Conservation (phyloP, 2,113 vertebrate genomes). For the Lutjanus erythropterus region DNA sequence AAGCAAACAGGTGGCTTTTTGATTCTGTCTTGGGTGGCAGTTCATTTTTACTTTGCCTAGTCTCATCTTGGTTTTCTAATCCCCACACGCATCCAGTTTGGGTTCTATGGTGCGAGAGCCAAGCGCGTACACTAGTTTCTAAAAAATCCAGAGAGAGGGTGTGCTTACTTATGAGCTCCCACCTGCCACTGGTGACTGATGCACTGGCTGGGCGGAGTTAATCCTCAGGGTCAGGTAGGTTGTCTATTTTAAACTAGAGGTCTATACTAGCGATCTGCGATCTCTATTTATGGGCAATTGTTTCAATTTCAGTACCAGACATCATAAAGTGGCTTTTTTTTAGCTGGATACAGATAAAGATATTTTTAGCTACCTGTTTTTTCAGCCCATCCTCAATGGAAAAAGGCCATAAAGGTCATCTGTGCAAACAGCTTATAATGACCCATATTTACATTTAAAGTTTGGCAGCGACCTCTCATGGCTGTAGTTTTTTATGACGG, state of each 20-base stretch:
- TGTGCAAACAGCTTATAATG: too few relatives aligned
- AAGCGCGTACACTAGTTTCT: slow-evolving; percentile 13
- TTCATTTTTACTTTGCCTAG: slow-evolving; percentile 11
- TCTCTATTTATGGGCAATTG: too few relatives aligned
- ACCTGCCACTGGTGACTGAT: slow-evolving; percentile 1
- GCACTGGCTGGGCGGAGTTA: background rate
- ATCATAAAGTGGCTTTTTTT: background rate
- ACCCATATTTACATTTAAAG: too few relatives aligned
- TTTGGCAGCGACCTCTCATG: too few relatives aligned
- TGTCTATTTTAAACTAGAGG: background rate
- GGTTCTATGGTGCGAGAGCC: slow-evolving; percentile 2
- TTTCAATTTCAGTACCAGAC: background rate
- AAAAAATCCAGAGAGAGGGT: slow-evolving; percentile 22
- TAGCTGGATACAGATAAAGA: background rate
- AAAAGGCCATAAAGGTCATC: too few relatives aligned
- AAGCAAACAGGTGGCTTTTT: slow-evolving; percentile 34
- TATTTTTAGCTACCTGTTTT: too few relatives aligned
- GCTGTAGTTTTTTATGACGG: too few relatives aligned
- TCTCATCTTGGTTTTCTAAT: slow-evolving; percentile 4
- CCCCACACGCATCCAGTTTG: slow-evolving; percentile 21
- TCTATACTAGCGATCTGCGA: background rate
- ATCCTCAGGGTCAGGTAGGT: background rate
- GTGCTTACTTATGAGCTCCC: slow-evolving; percentile 9
- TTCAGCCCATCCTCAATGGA: too few relatives aligned
- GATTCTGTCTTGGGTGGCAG: background rate